Base-by-base conservation (phyloP, 1,140 invertebrate genomes). In the Sinonovacula constricta region DNA sequence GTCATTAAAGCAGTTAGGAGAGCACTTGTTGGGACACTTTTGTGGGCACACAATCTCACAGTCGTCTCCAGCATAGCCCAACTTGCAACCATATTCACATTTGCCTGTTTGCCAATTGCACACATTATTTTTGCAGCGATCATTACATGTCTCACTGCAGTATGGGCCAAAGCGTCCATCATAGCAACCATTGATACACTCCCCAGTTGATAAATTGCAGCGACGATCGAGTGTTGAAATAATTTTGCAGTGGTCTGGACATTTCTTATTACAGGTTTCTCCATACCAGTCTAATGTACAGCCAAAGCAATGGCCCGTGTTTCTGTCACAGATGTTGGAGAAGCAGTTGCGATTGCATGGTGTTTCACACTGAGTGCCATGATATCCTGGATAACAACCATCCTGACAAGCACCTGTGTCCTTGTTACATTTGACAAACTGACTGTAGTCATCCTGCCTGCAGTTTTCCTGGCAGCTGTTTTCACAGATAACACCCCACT, bases 1-100 rank as follows among this genome's bases (percentile, higher is more conserved):
- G 4, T 56, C 5, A 15, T 68, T 56, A 1, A 30, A 12, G 31
- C 66, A 68, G 18, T 22, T 56, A 5, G 7, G 28, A 34, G n/a
- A 53, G 31, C 66, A 68, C 26, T 45, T 39, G n/a, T n/a, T 22
- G 12, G 18, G 5, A 62, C 70, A 72, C 3, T 53, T 31, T 10
- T 2, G 10, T 30, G 49, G 14, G 34, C 70, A 72, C 3, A 14
- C 7, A 1, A 24, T 51, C n/a, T 72, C 28, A 39, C 70, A 72
- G 22, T n/a, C 18, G 4, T 53, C 39, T 15, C 70, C 70, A 56
- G 33, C 60, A 22, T 62, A 51, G 2, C 70, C 70, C 2, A 51
- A 18, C 45, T 49, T 22, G 33, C 70, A 72, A 18, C 45, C 57
- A 3, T 2, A 14, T 53, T 3, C 2, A 53, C 70, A 72, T 33